phyloP scores from a whole-genome alignment of 2,888 invertebrate species.

The Celastrina argiolus region DNA sequence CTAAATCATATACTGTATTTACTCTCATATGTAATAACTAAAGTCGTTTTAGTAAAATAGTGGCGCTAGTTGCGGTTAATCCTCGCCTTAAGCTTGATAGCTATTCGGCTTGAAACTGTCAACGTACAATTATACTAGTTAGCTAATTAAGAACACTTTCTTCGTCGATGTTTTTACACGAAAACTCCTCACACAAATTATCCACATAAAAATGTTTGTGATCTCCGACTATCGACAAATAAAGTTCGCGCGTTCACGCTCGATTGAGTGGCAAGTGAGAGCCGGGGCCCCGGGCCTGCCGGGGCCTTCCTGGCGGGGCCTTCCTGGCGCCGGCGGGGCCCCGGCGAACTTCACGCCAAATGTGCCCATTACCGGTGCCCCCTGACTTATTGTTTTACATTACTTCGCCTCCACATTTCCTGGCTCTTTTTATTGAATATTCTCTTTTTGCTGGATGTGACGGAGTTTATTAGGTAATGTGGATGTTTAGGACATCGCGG shows the following conservation, averaged over 20 bases:
- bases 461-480: not conserved
- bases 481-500: not conserved
- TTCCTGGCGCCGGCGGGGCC: constrained; percentile 62
- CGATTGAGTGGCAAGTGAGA: constrained; percentile 47
- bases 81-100: too few relatives aligned
- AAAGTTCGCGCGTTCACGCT: constrained; percentile 39
- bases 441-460: not conserved
- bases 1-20: too few relatives aligned
- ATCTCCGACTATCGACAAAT: constrained; percentile 25
- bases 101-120: too few relatives aligned
- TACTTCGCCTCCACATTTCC: constrained; percentile 23
- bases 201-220: constrained; percentile 17
- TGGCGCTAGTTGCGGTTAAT: too few relatives aligned
- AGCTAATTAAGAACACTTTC: too few relatives aligned
- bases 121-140: too few relatives aligned
- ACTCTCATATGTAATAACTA: too few relatives aligned
- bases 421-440: constrained; percentile 23
- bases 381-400: constrained; percentile 29
- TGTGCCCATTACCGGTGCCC: constrained; percentile 28
- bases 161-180: too few relatives aligned
- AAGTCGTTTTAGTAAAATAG: too few relatives aligned
- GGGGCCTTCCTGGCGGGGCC: constrained; percentile 56
- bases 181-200: not conserved
- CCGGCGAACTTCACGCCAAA: constrained; percentile 41
- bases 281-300: constrained; percentile 57